Conservation (phyloP, 2,888 invertebrate species). For the Pemphredon lugubris region DNA sequence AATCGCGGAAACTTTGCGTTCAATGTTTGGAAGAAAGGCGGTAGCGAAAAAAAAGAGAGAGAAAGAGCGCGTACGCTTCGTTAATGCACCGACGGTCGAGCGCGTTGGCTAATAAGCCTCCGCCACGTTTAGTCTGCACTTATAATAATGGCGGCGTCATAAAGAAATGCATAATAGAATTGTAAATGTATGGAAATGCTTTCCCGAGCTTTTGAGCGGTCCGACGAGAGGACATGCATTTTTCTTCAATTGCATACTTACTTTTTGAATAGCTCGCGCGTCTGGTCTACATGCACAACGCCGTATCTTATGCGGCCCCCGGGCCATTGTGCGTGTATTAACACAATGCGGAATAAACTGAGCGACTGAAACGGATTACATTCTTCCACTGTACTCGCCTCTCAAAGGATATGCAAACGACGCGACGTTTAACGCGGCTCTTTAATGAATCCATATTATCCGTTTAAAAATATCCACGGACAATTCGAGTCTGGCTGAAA, state of each 20-base stretch:
- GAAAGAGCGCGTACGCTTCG: neutral
- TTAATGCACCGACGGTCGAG: constrained; percentile 8
- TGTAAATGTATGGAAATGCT: constrained; percentile 76
- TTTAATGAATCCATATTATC: constrained; percentile 23
- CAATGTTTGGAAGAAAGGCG: too few relatives aligned
- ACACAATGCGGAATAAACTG: constrained; percentile 55
- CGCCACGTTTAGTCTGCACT: constrained; percentile 34
- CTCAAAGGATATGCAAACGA: constrained; percentile 49
- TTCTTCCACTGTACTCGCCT: constrained; percentile 27
- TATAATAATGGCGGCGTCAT: constrained; percentile 54
- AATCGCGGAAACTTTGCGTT: too few relatives aligned
- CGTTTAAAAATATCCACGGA: neutral
- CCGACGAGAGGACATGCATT: constrained; percentile 53
- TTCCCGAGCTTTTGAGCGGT: constrained; percentile 59
- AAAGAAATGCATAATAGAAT: constrained; percentile 72
- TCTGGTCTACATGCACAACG: constrained; percentile 35
- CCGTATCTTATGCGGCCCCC: constrained; percentile 38
- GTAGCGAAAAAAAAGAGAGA: too few relatives aligned
- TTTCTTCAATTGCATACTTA: constrained; percentile 59
- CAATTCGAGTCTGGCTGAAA: neutral
- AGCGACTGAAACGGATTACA: constrained; percentile 53
- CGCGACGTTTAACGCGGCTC: constrained; percentile 19
- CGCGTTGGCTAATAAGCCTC: constrained; percentile 41
- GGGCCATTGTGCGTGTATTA: constrained; percentile 49
- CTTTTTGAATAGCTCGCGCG: constrained; percentile 46